Conservation (phyloP, 2,888 invertebrate species). For the Agrotis segetum region DNA sequence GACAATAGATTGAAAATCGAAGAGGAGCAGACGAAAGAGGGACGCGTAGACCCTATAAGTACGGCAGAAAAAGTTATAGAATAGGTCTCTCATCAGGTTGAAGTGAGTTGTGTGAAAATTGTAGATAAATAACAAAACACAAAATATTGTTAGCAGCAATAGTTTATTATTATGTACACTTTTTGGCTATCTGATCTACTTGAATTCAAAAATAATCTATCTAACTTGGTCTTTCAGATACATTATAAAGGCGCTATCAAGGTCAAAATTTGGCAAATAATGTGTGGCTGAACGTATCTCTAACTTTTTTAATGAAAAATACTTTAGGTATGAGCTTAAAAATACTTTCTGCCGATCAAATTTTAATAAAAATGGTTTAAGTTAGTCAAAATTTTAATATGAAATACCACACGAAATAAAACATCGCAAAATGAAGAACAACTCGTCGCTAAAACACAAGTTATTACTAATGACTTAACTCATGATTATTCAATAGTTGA, state of each 20-base stretch:
- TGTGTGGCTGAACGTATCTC: neutral
- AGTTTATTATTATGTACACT: neutral
- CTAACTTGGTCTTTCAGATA: neutral
- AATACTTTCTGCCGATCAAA: no score
- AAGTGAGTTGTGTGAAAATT: constrained; percentile 1
- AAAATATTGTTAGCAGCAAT: neutral
- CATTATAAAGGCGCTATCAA: neutral
- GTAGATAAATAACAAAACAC: neutral
- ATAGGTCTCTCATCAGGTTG: no score
- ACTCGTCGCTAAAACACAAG: constrained; percentile 19
- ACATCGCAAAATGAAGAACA: constrained; percentile 14
- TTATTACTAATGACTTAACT: constrained; percentile 56
- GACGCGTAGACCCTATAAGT: no score
- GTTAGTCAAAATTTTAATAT: no score
- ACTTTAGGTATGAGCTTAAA: no score
- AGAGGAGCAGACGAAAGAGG: no score
- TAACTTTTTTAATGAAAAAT: neutral
- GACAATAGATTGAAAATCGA: no score
- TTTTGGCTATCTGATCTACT: neutral
- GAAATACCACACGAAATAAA: neutral
- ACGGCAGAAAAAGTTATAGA: no score
- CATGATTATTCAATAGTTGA: constrained; percentile 70
- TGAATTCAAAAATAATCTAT: neutral
- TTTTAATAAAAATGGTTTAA: no score
- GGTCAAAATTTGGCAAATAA: neutral